phyloP scores from a whole-genome alignment of 1,140 invertebrate genomes.

The Lepidurus apus region DNA sequence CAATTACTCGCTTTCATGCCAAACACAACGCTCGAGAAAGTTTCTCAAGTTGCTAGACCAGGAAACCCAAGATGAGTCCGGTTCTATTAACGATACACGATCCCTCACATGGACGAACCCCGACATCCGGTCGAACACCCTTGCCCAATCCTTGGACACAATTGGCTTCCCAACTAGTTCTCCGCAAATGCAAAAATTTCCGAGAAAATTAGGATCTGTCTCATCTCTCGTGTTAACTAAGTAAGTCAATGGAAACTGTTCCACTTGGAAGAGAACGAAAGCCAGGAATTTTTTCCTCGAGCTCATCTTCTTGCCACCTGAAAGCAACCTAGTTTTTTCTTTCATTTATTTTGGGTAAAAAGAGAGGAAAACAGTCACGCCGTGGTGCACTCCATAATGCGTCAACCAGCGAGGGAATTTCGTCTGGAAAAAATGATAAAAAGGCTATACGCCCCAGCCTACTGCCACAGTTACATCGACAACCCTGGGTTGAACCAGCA shows the following conservation, averaged over 20 bases:
- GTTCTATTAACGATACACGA: not conserved
- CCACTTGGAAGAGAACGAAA: constrained; percentile 5
- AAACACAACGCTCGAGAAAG: not conserved
- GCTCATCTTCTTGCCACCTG: not conserved
- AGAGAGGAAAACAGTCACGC: too few species aligned
- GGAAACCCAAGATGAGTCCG: not conserved
- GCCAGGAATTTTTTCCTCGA: not conserved
- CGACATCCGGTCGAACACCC: not conserved
- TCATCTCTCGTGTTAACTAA: not conserved
- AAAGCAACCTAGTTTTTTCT: not conserved
- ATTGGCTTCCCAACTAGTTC: too few species aligned
- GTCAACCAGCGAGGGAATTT: too few species aligned
- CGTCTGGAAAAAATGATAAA: too few species aligned
- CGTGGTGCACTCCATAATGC: too few species aligned
- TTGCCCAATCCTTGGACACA: too few species aligned
- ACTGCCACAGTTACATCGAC: too few species aligned
- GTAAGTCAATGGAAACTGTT: not conserved
- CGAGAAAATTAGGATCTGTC: too few species aligned
- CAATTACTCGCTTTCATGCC: not conserved
- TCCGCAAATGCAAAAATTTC: too few species aligned
- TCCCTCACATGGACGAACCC: not conserved
- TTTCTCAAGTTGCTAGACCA: not conserved
- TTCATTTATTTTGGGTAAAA: too few species aligned
- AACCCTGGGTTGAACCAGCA: not conserved
- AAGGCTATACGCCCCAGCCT: too few species aligned